Evolutionary conservation across 53 echinoderm and acorn worm species (phyloP).

Genomic region (Luidia sarsii): DNA sequence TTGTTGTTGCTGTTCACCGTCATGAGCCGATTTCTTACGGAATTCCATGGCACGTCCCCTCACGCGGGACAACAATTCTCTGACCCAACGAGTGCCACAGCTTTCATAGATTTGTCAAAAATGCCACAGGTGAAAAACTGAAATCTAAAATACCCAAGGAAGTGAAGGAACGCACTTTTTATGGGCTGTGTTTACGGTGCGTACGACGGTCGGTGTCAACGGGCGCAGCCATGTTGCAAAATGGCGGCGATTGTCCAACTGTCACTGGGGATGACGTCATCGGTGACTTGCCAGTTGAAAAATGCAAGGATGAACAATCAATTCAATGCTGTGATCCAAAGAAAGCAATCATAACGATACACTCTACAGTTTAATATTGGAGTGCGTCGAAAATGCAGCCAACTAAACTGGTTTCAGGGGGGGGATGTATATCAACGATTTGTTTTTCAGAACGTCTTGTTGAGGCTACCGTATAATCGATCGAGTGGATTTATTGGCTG

Average conservation of each 20-base stretch:
- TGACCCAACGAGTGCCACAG: not conserved
- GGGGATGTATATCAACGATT: not conserved
- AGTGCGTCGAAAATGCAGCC: not conserved
- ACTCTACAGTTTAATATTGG: too few species aligned
- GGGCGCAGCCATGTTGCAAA: conserved; percentile 22
- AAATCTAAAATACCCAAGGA: not conserved
- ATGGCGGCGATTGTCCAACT: conserved; percentile 4
- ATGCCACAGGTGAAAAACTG: not conserved
- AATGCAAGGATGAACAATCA: too few species aligned
- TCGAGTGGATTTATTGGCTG: too few species aligned
- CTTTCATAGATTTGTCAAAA: not conserved
- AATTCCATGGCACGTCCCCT: conserved; percentile 34
- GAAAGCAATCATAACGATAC: not conserved
- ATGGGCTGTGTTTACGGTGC: not conserved
- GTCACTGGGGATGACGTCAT: conserved; percentile 17
- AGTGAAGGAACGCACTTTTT: too few species aligned
- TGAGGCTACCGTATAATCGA: too few species aligned
- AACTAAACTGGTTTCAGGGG: not conserved
- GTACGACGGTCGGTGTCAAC: not conserved
- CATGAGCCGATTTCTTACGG: conserved; percentile 14
- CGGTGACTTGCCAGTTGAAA: conserved; percentile 13
- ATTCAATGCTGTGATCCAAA: not conserved
- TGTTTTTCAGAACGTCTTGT: not conserved
- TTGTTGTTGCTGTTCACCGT: not conserved
- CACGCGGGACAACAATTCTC: not conserved